Evolutionary conservation across 2,888 invertebrate species (phyloP), one percentile per base, ranked within the genome.

Genomic region (Serrognathus titanus): DNA sequence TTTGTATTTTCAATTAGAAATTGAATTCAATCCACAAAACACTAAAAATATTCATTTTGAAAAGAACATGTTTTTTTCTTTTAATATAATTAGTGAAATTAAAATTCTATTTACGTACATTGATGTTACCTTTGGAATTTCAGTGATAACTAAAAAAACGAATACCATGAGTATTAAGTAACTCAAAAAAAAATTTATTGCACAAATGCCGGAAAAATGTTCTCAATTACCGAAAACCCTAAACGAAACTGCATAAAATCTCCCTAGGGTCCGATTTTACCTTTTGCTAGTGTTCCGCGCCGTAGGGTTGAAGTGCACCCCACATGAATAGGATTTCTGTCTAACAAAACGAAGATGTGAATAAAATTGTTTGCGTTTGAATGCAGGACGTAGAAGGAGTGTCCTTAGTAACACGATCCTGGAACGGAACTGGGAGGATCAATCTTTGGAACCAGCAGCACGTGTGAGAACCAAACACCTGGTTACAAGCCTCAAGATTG

Each of bases 401-500:
- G 73, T 72, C 71, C 67, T 48, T 65, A 61, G 77, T 71, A 77
- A 77, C 69, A 68, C 69, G 75, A 77, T 76, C 74, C 70, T 68
- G 69, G 71, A 76, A 68, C 76, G 77, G 77, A 77, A 77, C 76
- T 76, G 76, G 76, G 76, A 71, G 76, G 74, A 70, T 70, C 71
- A 59, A 64, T 49, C 58, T 57, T 59, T 56, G 55, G 53, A 63
- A 64, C 56, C 58, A 12, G 49, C 59, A 75, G 77, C 76, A 76
- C 77, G 77, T 76, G 76, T 75, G 76, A 73, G 73, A 74, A 71
- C 66, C 67, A 70, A 71, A 73, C 77, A 77, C 77, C 76, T 77
- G 77, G 68, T 57, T 58, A 55, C 53, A 53, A 49, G 49, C 20
- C 31, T 40, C 43, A 49, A 58, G 62, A 66, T 64, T 64, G 60